A percentile compares a stretch with the other conserved stretches of the same genome.
These are phyloP conservation scores for Meteorus sp. DNA, from an alignment of 1,140 invertebrate genomes.

Conservation along the genomic window DNA sequence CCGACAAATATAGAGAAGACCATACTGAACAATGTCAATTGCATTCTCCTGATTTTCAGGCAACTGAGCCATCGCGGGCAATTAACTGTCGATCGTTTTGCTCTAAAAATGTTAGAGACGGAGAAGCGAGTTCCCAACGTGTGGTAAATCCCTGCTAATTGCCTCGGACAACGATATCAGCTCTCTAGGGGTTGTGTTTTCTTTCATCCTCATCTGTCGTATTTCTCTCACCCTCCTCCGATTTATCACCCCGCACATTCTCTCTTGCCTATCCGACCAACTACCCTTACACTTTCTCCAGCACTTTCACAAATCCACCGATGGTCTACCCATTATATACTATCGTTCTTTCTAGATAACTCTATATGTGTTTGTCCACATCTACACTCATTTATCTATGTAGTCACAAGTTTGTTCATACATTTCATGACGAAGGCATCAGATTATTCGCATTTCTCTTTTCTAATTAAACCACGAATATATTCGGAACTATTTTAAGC, in stretches of 20 bases:
- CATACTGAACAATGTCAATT: not conserved
- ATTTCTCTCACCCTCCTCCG: conserved; percentile 1
- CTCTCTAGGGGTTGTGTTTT: conserved; percentile 12
- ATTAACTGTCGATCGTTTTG: conserved; percentile 19
- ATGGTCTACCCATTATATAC: no score
- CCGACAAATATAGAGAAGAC: not conserved
- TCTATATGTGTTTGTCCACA: no score
- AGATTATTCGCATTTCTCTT: no score
- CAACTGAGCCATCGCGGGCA: no score
- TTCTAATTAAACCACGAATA: no score
- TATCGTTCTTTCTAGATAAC: no score
- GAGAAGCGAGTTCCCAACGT: conserved; percentile 14
- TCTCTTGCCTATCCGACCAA: not conserved
- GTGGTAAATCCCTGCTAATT: conserved; percentile 41
- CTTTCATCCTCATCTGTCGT: not conserved
- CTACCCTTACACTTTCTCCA: not conserved
- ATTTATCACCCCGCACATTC: not conserved
- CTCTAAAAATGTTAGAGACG: conserved; percentile 5
- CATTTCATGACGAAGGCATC: no score
- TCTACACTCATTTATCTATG: no score
- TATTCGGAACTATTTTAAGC: no score
- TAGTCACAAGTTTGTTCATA: no score
- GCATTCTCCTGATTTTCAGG: not conserved
- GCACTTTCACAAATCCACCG: no score
- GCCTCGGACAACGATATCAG: conserved; percentile 31